These are phyloP conservation scores for Diachrysia chrysitis DNA, from an alignment of 2,888 invertebrate species.

Conservation along the genomic window DNA sequence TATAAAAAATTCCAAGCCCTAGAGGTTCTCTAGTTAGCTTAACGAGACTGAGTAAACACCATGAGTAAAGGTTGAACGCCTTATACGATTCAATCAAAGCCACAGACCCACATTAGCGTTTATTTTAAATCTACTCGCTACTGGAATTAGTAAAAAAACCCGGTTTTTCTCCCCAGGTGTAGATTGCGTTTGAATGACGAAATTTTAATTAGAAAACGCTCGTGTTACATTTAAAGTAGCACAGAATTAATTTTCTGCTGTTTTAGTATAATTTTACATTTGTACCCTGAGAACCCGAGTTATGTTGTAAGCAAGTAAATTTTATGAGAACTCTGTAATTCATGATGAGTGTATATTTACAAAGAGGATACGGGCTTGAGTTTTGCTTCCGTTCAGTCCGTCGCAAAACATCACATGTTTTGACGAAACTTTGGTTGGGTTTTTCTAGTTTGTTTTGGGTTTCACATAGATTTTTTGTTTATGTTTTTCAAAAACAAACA, in stretches of 20 bases:
- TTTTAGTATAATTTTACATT: conserved; percentile 55
- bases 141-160: conserved; percentile 43
- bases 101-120: conserved; percentile 11
- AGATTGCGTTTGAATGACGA: conserved; percentile 48
- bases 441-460: not conserved
- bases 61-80: conserved; percentile 62
- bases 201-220: conserved; percentile 58
- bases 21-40: conserved; percentile 65
- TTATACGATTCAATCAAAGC: conserved; percentile 67
- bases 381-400: conserved; percentile 10
- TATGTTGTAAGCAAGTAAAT: conserved; percentile 41
- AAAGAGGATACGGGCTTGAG: conserved; percentile 11
- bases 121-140: conserved; percentile 43
- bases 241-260: conserved; percentile 52
- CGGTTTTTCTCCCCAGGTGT: conserved; percentile 29
- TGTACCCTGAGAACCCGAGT: conserved; percentile 18
- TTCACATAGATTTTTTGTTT: not conserved
- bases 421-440: conserved; percentile 8
- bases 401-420: conserved; percentile 2
- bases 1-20: conserved; percentile 17
- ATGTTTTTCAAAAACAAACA: not conserved
- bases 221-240: conserved; percentile 42
- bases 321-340: conserved; percentile 20
- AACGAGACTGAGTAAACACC: conserved; percentile 68
- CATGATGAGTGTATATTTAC: conserved; percentile 16